These are phyloP conservation scores for Protobothrops mucrosquamatus DNA, from an alignment of 2,113 vertebrate genomes.

Conservation along the genomic window DNA sequence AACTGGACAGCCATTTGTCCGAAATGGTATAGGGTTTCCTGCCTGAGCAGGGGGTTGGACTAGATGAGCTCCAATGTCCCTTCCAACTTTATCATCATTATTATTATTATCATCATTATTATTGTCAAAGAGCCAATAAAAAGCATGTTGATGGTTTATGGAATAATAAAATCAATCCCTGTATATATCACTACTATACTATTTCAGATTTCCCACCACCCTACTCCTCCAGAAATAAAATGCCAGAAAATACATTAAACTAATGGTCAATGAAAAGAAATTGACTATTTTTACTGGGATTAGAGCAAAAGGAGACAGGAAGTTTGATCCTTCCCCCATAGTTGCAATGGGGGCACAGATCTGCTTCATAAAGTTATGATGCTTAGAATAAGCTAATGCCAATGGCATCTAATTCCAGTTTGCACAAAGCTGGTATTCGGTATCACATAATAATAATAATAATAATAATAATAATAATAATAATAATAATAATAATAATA, in stretches of 20 bases:
- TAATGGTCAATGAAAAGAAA: not conserved
- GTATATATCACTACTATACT: not conserved
- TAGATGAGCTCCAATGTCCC: too few relatives aligned
- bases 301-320: not conserved
- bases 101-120: too few relatives aligned
- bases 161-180: not conserved
- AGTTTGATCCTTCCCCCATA: not conserved
- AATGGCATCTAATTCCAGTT: not conserved
- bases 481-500: too few relatives aligned
- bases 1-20: too few relatives aligned
- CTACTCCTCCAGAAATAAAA: not conserved
- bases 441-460: not conserved
- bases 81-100: too few relatives aligned
- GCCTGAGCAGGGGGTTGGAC: too few relatives aligned
- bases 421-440: not conserved
- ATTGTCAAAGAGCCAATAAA: not conserved
- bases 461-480: too few relatives aligned
- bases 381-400: not conserved
- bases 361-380: not conserved
- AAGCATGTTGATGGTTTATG: not conserved
- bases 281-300: not conserved
- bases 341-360: not conserved
- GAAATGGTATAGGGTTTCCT: too few relatives aligned
- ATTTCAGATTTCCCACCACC: not conserved
- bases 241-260: not conserved